Conservation (phyloP, 2,888 invertebrate genomes). For the Microplitis deprimator region DNA sequence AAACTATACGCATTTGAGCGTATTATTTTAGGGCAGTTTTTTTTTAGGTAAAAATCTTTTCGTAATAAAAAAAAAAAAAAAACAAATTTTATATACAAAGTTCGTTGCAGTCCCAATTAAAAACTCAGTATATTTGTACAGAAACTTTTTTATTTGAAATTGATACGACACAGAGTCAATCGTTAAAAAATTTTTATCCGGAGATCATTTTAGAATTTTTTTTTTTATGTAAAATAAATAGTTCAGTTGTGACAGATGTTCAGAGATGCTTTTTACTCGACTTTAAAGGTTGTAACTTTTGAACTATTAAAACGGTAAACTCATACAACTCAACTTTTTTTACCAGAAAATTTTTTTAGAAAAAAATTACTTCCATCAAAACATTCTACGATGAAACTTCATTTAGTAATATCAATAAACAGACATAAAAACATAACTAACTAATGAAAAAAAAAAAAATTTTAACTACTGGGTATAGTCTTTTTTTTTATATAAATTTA, state of each 20-base stretch:
- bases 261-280: not conserved
- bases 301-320: not conserved
- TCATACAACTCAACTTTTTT: not conserved
- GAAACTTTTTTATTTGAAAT: not conserved
- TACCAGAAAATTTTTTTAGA: not conserved
- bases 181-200: not conserved
- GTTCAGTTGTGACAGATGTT: not conserved
- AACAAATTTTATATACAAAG: not conserved
- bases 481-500: not conserved
- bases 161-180: not conserved
- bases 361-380: not conserved
- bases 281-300: not conserved
- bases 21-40: not conserved
- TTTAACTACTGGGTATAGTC: not conserved
- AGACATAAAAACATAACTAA: not conserved
- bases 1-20: not conserved
- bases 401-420: not conserved
- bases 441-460: not conserved
- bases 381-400: not conserved
- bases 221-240: not conserved
- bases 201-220: not conserved
- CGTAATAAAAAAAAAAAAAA: not conserved
- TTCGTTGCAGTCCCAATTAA: not conserved
- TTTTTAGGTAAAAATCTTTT: not conserved
- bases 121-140: not conserved